These are phyloP conservation scores for Cyanocitta stelleri DNA, from an alignment of 2,113 vertebrate species.

Conservation along the genomic window DNA sequence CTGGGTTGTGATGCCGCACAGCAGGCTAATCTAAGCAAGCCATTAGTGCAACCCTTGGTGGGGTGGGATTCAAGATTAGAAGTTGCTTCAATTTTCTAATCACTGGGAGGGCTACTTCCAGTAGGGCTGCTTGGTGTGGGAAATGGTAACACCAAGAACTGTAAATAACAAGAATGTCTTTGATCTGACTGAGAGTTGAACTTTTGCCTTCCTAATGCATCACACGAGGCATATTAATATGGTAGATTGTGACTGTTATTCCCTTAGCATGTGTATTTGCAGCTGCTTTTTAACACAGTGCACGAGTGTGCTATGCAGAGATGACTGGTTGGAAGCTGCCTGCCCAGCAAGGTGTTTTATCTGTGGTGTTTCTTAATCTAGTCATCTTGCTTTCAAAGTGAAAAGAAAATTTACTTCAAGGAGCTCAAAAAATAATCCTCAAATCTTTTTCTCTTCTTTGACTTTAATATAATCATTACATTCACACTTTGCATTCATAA, in stretches of 20 bases:
- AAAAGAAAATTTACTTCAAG: conserved; percentile 10
- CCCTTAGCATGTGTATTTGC: neutral
- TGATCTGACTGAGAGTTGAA: conserved; percentile 40
- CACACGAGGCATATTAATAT: neutral
- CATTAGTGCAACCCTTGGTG: neutral
- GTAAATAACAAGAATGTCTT: conserved; percentile 15
- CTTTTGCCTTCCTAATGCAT: conserved; percentile 21
- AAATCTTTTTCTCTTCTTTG: neutral
- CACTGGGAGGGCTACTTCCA: conserved; percentile 17
- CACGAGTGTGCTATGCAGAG: neutral
- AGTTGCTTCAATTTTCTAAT: conserved; percentile 54
- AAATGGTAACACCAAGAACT: neutral
- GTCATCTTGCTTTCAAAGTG: neutral
- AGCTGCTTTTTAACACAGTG: neutral
- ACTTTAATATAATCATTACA: neutral
- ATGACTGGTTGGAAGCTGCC: neutral
- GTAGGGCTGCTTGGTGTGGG: neutral
- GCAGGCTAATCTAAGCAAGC: conserved; percentile 6
- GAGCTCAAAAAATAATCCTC: neutral
- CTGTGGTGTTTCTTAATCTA: neutral
- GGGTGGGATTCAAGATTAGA: conserved; percentile 34
- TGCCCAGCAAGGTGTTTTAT: neutral
- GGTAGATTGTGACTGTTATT: neutral
- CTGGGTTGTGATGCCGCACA: neutral
- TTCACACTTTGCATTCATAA: neutral